Percentiles rank a stretch among this genome's conserved stretches.
phyloP scores from a whole-genome alignment of 2,797 vertebrate species.

The Malurus leucopterus region DNA sequence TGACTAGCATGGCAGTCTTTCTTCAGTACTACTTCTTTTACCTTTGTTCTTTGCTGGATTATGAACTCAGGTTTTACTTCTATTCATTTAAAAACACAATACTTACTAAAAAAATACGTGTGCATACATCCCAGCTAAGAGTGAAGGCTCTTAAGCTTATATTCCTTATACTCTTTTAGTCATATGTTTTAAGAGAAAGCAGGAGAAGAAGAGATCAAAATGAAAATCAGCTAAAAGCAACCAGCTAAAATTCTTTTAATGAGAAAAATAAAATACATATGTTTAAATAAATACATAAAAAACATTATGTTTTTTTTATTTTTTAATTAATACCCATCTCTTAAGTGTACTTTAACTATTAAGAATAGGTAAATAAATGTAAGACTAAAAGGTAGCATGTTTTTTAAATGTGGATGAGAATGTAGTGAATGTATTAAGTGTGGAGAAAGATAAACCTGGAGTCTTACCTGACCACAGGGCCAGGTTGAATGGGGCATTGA shows the following conservation, averaged over 20 bases:
- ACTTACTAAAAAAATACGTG: background rate
- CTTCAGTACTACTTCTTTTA: background rate
- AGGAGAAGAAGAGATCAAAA: background rate
- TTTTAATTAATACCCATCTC: background rate
- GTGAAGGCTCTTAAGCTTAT: background rate
- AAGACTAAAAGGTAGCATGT: background rate
- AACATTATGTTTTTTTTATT: background rate
- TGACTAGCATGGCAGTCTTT: background rate
- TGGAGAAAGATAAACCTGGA: background rate
- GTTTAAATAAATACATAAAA: too few relatives aligned
- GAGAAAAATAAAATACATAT: background rate
- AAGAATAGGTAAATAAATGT: background rate
- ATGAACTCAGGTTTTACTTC: background rate
- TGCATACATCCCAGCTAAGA: background rate
- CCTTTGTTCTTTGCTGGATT: background rate
- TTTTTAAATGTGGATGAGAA: background rate
- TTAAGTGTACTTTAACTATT: background rate
- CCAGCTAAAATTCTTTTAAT: background rate
- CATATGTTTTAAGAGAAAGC: background rate
- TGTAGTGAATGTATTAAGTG: background rate
- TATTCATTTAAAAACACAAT: background rate
- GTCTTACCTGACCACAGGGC: background rate
- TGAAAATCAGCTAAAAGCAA: background rate
- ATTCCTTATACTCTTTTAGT: background rate
- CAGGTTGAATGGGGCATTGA: background rate